Conservation (phyloP, 2,113 vertebrate species). For the Pteropus alecto region DNA sequence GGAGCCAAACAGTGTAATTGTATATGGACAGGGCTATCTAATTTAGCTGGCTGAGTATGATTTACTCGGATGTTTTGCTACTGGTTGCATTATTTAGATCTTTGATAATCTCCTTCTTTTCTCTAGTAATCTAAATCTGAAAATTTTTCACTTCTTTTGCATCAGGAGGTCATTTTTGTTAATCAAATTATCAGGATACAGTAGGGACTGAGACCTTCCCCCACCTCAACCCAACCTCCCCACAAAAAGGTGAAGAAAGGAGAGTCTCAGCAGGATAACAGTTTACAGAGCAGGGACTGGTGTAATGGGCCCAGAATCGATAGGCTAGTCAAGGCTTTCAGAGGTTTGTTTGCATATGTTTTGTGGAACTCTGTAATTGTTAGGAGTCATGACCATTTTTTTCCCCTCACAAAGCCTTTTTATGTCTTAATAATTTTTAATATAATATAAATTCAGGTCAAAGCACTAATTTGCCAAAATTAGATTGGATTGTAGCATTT, state of each 20-base stretch:
- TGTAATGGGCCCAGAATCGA: constrained; percentile 4
- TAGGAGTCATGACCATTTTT: constrained; percentile 52
- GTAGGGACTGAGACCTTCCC: background rate
- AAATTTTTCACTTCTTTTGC: constrained; percentile 60
- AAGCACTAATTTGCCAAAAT: background rate
- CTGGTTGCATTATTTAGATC: constrained; percentile 84
- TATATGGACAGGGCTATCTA: constrained; percentile 82
- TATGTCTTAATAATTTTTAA: constrained; percentile 52
- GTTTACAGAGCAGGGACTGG: constrained; percentile 55
- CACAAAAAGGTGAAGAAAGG: background rate
- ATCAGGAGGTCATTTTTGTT: constrained; percentile 70
- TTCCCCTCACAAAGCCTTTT: constrained; percentile 36
- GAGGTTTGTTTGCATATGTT: constrained; percentile 20
- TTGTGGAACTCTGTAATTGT: constrained; percentile 7
- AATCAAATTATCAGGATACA: constrained; percentile 66
- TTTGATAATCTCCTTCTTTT: constrained; percentile 85
- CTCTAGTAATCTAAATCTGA: constrained; percentile 67
- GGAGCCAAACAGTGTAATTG: constrained; percentile 82
- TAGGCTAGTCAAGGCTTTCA: constrained; percentile 20
- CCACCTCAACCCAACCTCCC: background rate
- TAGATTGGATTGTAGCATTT: background rate
- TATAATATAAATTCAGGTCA: constrained; percentile 52
- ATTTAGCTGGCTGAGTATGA: constrained; percentile 81
- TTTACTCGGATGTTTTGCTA: constrained; percentile 81
- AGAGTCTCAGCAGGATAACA: constrained; percentile 10